These are phyloP conservation scores for Rapana venosa DNA, from an alignment of 2,888 invertebrate species.

Conservation along the genomic window DNA sequence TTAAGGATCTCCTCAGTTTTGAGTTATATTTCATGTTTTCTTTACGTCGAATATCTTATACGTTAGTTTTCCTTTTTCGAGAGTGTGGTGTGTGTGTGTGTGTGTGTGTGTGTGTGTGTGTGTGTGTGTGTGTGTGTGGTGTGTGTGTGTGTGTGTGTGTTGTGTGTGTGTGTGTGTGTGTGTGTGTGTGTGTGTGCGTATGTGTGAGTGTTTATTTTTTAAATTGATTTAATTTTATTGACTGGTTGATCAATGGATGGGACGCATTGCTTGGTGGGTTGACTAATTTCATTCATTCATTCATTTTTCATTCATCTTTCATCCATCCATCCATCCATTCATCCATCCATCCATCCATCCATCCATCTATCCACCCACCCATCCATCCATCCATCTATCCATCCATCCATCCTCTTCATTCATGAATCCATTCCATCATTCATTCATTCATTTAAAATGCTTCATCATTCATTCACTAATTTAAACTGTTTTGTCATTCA, in stretches of 20 bases:
- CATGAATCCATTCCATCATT: too few relatives aligned
- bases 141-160: neutral
- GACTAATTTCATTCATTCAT: neutral
- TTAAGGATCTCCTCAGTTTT: too few relatives aligned
- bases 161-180: neutral
- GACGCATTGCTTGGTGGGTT: neutral
- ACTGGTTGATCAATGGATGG: neutral
- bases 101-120: conserved; percentile 31
- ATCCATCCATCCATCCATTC: neutral
- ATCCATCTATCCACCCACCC: too few relatives aligned
- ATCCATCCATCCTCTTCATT: too few relatives aligned
- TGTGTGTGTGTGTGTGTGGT: conserved; percentile 26
- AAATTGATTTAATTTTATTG: neutral
- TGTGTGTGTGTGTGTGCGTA: conserved; percentile 16
- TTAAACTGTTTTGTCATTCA: too few relatives aligned
- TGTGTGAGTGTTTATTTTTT: neutral
- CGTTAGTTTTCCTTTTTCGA: neutral
- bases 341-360: neutral
- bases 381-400: too few relatives aligned
- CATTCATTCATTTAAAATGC: too few relatives aligned
- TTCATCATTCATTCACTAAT: too few relatives aligned
- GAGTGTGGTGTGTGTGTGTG: conserved; percentile 14
- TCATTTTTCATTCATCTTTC: neutral
- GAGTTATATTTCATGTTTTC: neutral
- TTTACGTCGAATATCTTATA: neutral